Evolutionary conservation across 2,113 vertebrate species (phyloP).

Genomic region (Etheostoma cragini): DNA sequence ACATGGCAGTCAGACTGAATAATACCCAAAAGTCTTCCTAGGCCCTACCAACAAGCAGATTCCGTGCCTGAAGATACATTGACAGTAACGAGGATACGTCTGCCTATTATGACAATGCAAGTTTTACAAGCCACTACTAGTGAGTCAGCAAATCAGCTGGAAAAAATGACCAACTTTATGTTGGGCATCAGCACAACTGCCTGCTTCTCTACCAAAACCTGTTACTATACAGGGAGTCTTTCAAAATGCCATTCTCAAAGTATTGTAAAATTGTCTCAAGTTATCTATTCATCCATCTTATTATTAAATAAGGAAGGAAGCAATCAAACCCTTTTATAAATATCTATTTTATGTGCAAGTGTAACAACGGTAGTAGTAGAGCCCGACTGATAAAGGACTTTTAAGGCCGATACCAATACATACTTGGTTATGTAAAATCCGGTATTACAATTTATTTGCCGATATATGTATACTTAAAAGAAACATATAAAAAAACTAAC

Average conservation of each 20-base stretch:
- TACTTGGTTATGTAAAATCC: no score
- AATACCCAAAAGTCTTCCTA: constrained; percentile 41
- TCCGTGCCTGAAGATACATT: constrained; percentile 23
- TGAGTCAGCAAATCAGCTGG: constrained; percentile 32
- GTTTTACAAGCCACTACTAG: constrained; percentile 53
- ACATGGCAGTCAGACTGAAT: constrained; percentile 50
- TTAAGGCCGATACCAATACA: no score
- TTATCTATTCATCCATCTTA: no score
- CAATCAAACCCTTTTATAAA: neutral
- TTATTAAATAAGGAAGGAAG: neutral
- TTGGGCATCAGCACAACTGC: constrained; percentile 41
- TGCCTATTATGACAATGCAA: constrained; percentile 37
- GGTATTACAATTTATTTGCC: no score
- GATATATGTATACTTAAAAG: no score
- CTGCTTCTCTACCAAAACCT: constrained; percentile 12
- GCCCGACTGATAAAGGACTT: no score
- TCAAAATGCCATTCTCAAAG: constrained; percentile 11
- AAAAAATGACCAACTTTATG: constrained; percentile 14
- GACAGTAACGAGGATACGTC: constrained; percentile 50
- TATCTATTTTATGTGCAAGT: neutral
- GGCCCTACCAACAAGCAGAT: constrained; percentile 40
- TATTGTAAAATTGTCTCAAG: neutral
- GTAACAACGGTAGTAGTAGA: neutral
- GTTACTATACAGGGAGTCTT: neutral
- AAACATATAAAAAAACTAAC: no score